Base-by-base conservation (phyloP, 2,113 vertebrate species). In the Rynchops niger region DNA sequence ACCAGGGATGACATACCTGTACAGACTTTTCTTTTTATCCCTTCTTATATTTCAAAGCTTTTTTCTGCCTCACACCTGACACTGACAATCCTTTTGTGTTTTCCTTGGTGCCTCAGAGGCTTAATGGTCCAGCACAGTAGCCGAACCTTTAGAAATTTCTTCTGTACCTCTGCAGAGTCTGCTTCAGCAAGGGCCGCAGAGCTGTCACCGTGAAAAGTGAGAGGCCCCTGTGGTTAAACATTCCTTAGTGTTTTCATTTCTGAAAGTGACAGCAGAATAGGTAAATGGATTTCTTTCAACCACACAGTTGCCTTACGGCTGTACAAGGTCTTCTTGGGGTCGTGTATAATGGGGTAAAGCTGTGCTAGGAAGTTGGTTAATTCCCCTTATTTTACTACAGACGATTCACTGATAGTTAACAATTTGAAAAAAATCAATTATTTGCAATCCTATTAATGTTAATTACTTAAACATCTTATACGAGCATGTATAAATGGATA, bases 81-180 rank as follows among this genome's bases (percentile, higher is more conserved):
- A 91, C 65, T 83, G 88, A 65, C 85, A 95, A 95, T 97, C 74
- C 80, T 95, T 97, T 97, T 94, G 77, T 97, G 52, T 76, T 97
- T 96, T 95, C 50, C 73, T 95, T 79, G 74, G 56, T 92, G 55
- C 88, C 67, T 96, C 86, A 90, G 95, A 96, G 91, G 72, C 79
- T 97, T 98, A 97, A 96, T 85, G 93, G 95, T 86, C 45, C 32
- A 76, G 21, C 18, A 43, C 61, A 90, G 88, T 88, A 90, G 43
- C 91, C 12, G 14, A 95, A 96, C 56, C 70, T 95, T 94, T 79
- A 91, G 90, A 97, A 86, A 93, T 86, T 67, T 71, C 79, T 86
- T 86, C 71, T 43, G 63, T 74, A 73, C 27, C 58, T 91, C 78
- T 82, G 38, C 65, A 93, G 84, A 72, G 34, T 50, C 34, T 93